Conservation (phyloP, 2,797 vertebrate species). For the Neosalanx taihuensis region DNA sequence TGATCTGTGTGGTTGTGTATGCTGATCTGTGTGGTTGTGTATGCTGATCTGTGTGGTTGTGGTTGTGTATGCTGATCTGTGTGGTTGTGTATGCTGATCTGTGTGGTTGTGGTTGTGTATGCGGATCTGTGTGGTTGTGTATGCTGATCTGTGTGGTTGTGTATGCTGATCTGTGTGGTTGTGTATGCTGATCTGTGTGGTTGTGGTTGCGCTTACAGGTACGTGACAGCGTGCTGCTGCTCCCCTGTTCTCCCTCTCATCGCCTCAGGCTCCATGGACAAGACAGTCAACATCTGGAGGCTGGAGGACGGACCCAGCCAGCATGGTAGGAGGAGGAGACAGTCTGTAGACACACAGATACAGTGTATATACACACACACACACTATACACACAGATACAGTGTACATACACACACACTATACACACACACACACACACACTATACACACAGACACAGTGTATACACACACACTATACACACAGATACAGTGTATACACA, state of each 20-base stretch:
- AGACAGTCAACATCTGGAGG: slow-evolving; percentile 90
- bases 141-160: neutral
- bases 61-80: neutral
- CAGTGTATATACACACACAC: neutral
- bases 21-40: neutral
- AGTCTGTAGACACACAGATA: neutral
- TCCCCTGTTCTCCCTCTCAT: slow-evolving; percentile 79
- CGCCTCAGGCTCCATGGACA: slow-evolving; percentile 97
- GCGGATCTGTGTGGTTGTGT: neutral
- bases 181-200: slow-evolving; percentile 7
- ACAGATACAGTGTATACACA: neutral
- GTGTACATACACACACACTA: neutral
- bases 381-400: neutral
- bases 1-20: neutral
- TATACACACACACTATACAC: neutral
- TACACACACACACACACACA: neutral
- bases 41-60: neutral
- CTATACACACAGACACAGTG: neutral
- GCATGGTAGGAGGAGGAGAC: slow-evolving; percentile 44
- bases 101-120: too few species aligned
- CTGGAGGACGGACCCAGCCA: slow-evolving; percentile 69
- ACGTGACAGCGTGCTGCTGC: slow-evolving; percentile 91
- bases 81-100: neutral
- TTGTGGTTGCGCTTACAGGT: slow-evolving; percentile 70
- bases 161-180: neutral